These are phyloP conservation scores for Eriocheir sinensis DNA, from an alignment of 1,140 invertebrate genomes.

Conservation along the genomic window DNA sequence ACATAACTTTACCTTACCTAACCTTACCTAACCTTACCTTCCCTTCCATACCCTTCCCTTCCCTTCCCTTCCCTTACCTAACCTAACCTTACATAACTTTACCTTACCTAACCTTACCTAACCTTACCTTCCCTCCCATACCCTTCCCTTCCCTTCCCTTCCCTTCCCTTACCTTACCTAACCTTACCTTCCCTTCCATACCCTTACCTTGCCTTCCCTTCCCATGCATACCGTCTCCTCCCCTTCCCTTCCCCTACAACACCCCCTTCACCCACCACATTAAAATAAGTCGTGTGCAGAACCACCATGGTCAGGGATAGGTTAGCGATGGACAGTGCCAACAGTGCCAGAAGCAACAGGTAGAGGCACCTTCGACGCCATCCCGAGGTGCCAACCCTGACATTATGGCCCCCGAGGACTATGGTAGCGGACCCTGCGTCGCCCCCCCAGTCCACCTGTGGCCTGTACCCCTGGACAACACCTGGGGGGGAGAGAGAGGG, in stretches of 20 bases:
- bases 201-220: too few species aligned
- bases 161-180: too few species aligned
- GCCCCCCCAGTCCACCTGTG: conserved; percentile 78
- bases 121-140: too few species aligned
- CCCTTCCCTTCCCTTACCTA: too few species aligned
- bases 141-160: too few species aligned
- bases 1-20: too few species aligned
- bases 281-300: conserved; percentile 70
- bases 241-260: background rate
- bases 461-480: conserved; percentile 74
- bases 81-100: too few species aligned
- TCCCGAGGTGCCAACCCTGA: conserved; percentile 59
- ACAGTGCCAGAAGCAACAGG: conserved; percentile 60
- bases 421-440: conserved; percentile 72
- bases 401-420: conserved; percentile 71
- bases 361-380: conserved; percentile 75
- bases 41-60: too few species aligned
- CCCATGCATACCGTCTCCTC: background rate
- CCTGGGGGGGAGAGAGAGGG: conserved; percentile 19
- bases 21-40: too few species aligned
- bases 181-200: too few species aligned
- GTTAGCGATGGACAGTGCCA: conserved; percentile 67
- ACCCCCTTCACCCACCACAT: conserved; percentile 60
- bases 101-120: too few species aligned
- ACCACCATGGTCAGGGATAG: conserved; percentile 73